Evolutionary conservation across 2,113 vertebrate genomes (phyloP), one percentile per base, ranked within the genome.

Genomic region (Oenanthe oenanthe): DNA sequence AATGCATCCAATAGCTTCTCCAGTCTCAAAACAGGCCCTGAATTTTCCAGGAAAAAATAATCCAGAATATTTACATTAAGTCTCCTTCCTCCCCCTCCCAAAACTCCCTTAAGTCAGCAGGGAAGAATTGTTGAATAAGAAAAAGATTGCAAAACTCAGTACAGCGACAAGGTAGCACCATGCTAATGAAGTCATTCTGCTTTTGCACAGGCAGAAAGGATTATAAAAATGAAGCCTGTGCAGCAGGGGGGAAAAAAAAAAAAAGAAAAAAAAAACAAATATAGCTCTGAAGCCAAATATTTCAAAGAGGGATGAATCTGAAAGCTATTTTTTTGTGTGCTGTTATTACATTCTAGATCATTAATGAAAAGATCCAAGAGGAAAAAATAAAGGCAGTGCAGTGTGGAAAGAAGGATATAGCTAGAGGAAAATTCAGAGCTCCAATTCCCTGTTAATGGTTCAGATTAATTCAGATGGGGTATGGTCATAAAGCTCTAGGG

Each of bases 41-140:
- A 92, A 95, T 93, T 94, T 82, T 73, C 51, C 68, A 80, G 38
- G 88, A 95, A 95, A 89, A 97, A 97, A 85, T 8, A 92, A 93
- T 36, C 40, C 20, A 61, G 75, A 91, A 90, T 86, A 95, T 92
- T 97, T 97, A 91, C 29, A 24, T 83, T 81, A 85, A 87, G 47
- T 8, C 25, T 58, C 8, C 1, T 26, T 12, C 11, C 9, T 14
- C 7, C 29, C 13, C 7, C 22, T 72, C 42, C 34, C 19, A 28
- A 76, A 89, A 81, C 43, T 10, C 17, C 51, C 84, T 87, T 90
- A 92, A 96, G 36, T 96, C 95, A 97, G 94, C 84, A 95, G 57
- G 80, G 60, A 63, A 63, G 74, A 70, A 47, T 22, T 85, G 94
- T 12, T 60, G 83, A 94, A 90, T 88, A 89, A 95, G 85, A 47